These are phyloP conservation scores for Naja naja DNA, from an alignment of 2,113 vertebrate genomes.

Conservation along the genomic window DNA sequence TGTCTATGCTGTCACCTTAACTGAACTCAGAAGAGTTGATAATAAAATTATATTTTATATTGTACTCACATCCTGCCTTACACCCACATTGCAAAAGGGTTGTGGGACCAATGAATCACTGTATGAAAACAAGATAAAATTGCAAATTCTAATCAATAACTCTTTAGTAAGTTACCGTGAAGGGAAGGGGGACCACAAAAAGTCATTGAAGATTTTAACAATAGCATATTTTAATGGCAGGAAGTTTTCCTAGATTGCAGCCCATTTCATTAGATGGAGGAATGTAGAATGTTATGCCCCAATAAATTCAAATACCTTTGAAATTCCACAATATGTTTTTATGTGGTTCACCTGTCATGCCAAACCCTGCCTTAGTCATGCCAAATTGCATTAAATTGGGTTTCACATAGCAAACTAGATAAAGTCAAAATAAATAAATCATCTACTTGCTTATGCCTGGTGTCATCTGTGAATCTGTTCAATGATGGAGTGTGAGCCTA, in stretches of 20 bases:
- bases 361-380: not conserved
- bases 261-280: not conserved
- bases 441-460: not conserved
- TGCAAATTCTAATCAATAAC: not conserved
- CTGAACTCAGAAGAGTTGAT: not conserved
- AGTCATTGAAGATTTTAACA: not conserved
- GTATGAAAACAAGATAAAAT: not conserved
- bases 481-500: not conserved
- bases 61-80: not conserved
- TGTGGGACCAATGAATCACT: not conserved
- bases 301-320: not conserved
- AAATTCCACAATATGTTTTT: not conserved
- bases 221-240: not conserved
- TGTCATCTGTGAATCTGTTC: not conserved
- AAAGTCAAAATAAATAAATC: not conserved
- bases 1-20: not conserved
- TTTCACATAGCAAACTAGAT: not conserved
- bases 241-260: not conserved
- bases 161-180: not conserved
- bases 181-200: not conserved
- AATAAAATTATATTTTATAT: not conserved
- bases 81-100: not conserved
- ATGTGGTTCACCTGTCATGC: not conserved
- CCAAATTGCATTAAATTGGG: not conserved
- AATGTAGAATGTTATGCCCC: not conserved